These are phyloP conservation scores for Amphipyra tragopoginis DNA, from an alignment of 2,888 invertebrate species.

Conservation along the genomic window DNA sequence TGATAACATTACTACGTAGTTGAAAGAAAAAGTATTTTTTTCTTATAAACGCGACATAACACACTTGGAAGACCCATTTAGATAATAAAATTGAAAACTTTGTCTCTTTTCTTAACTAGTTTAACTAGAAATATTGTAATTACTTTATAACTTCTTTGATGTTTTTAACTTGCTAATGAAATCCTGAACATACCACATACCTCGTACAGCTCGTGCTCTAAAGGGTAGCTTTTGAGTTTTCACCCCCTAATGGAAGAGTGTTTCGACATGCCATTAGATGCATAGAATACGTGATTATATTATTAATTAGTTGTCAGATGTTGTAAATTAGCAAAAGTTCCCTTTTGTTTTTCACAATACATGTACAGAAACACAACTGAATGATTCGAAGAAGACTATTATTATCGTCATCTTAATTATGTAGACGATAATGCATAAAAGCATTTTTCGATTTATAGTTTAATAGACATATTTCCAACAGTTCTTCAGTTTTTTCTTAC, in stretches of 20 bases:
- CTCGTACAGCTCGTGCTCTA: not conserved
- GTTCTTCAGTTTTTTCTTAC: too few species aligned
- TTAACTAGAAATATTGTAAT: conserved; percentile 27
- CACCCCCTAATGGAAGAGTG: conserved; percentile 41
- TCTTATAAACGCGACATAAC: too few species aligned
- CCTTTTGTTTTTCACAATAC: conserved; percentile 14
- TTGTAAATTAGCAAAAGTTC: conserved; percentile 35
- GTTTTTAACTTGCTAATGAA: conserved; percentile 44
- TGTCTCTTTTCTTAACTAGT: conserved; percentile 1
- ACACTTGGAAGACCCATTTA: not conserved
- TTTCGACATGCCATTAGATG: conserved; percentile 46
- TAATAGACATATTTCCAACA: too few species aligned
- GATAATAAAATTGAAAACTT: not conserved
- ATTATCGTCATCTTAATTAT: too few species aligned
- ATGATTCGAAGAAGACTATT: too few species aligned
- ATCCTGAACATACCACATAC: conserved; percentile 34
- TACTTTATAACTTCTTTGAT: conserved; percentile 34
- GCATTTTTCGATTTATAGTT: too few species aligned
- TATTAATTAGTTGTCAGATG: conserved; percentile 50
- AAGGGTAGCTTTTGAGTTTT: conserved; percentile 45
- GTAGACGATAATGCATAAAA: too few species aligned
- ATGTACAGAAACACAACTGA: too few species aligned
- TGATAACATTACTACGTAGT: too few species aligned
- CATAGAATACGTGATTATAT: conserved; percentile 51
- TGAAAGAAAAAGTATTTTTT: too few species aligned